These are phyloP conservation scores for Stegostoma tigrinum DNA, from an alignment of 2,113 vertebrate genomes.

Conservation along the genomic window DNA sequence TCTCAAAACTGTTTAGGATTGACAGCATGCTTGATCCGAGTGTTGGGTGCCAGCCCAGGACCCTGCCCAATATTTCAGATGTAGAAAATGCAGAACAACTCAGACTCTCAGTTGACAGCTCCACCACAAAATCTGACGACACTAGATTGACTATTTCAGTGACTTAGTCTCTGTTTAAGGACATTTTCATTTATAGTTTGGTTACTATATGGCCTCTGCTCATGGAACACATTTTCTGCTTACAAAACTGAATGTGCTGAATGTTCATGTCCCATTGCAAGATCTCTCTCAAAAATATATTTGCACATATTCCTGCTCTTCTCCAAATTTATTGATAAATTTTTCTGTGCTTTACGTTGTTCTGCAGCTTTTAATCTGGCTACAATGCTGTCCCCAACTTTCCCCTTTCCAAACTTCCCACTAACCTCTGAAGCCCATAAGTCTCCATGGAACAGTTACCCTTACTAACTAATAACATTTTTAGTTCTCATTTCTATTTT, in stretches of 20 bases:
- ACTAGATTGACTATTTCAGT: not conserved
- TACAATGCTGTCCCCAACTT: not conserved
- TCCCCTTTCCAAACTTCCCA: not conserved
- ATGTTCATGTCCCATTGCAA: not conserved
- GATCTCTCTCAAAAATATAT: not conserved
- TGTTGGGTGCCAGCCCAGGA: not conserved
- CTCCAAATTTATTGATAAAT: not conserved
- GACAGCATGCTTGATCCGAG: not conserved
- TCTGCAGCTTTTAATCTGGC: not conserved
- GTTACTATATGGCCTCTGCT: not conserved
- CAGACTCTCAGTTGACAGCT: not conserved
- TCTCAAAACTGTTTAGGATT: not conserved
- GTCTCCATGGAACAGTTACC: not conserved
- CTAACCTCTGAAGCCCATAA: not conserved
- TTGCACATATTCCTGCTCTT: not conserved
- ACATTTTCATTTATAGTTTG: not conserved
- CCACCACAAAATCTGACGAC: not conserved
- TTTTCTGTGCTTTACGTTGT: not conserved
- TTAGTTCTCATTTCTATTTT: not conserved
- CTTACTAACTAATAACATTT: not conserved
- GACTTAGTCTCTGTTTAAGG: not conserved
- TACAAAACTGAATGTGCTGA: not conserved
- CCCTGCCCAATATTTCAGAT: not conserved
- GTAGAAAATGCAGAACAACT: not conserved
- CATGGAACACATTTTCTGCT: not conserved